Base-by-base conservation (phyloP, 2,797 vertebrate genomes). In the Eospalax fontanierii region DNA sequence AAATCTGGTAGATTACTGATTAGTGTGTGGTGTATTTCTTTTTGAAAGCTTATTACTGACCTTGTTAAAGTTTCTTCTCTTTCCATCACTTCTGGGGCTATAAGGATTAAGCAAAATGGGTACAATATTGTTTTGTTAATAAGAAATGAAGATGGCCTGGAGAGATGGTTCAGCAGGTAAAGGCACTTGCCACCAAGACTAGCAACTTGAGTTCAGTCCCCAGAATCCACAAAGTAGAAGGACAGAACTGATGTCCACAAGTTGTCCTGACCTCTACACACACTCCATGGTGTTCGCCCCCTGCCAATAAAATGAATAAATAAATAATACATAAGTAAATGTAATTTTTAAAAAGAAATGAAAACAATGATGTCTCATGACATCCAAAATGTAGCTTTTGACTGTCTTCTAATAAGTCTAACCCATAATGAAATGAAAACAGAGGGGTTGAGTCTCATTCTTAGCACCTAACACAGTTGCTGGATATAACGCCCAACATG, bases 1-100 rank as follows among this genome's bases (percentile, higher is more conserved):
- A 81, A 76, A 93, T 75, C 63, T 80, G 38, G 46, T 74, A 83
- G 89, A 88, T 84, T 93, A 54, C 78, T 61, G 59, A 35, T 74
- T 88, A 63, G n/a, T 11, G 28, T 33, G 16, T 54, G n/a, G 50
- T 84, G n/a, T 79, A 28, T 74, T 90, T 95, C 79, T 88, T 75
- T 81, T 71, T 75, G 35, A 94, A 75, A 54, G 24, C 79, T 18
- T n/a, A 57, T 88, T 85, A 93, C 21, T 81, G 30, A 19, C 33
- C 38, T 89, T 71, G 68, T 54, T n/a, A 76, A 71, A 94, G 26
- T 81, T 54, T 83, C 30, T 80, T 65, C 76, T 90, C 54, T 75
- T 82, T 59, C 50, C 68, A 86, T 28, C 88, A 59, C 84, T 93
- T 93, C 28, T 50, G 65, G 61, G 66, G 74, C 74, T 43, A 2